phyloP scores from a whole-genome alignment of 2,797 vertebrate species.

The Brachyalestes nurse region DNA sequence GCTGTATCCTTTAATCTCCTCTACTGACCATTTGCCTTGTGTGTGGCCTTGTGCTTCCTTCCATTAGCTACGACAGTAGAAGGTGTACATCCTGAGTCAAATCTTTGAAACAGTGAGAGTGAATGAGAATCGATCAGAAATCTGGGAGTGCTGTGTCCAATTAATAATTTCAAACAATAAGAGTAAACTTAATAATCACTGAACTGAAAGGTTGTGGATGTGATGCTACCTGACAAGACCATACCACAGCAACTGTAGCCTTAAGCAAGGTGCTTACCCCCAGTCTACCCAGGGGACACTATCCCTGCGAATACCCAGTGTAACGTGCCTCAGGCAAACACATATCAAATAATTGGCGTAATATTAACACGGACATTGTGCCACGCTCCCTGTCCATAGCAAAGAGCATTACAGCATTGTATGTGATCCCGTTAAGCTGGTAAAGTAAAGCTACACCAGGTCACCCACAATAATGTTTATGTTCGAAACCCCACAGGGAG shows the following conservation, averaged over 20 bases:
- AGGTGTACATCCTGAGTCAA: slow-evolving; percentile 42
- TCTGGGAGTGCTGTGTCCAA: neutral
- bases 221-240: neutral
- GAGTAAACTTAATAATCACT: neutral
- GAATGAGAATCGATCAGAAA: slow-evolving; percentile 31
- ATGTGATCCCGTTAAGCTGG: neutral
- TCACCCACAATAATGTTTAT: slow-evolving; percentile 2
- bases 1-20: slow-evolving; percentile 43
- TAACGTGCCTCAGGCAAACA: neutral
- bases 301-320: neutral
- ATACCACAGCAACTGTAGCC: neutral
- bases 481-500: neutral
- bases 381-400: neutral
- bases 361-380: neutral
- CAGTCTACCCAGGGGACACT: neutral
- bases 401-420: neutral
- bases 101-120: slow-evolving; percentile 20
- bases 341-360: neutral
- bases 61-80: slow-evolving; percentile 44
- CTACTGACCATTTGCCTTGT: slow-evolving; percentile 45
- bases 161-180: neutral
- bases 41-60: slow-evolving; percentile 39
- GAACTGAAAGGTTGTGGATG: neutral
- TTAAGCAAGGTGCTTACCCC: neutral
- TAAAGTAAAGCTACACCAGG: neutral